Percentiles rank a stretch among this genome's conserved stretches.
phyloP scores from a whole-genome alignment of 2,888 invertebrate genomes.

The Diaphora mendica region DNA sequence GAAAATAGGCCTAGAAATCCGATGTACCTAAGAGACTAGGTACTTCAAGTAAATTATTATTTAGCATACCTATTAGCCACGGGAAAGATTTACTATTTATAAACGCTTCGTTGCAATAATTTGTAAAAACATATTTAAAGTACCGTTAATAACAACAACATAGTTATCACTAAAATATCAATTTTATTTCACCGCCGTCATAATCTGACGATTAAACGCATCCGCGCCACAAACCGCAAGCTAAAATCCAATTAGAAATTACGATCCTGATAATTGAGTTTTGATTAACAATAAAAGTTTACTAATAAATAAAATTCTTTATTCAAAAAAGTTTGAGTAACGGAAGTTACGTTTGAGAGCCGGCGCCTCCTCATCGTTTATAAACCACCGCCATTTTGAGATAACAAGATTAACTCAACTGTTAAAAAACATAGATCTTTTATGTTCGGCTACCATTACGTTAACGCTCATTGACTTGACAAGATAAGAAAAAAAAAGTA shows the following conservation, averaged over 20 bases:
- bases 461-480: constrained; percentile 68
- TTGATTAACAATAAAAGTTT: constrained; percentile 33
- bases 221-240: constrained; percentile 7
- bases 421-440: constrained; percentile 70
- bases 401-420: constrained; percentile 81
- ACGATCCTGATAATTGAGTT: constrained; percentile 31
- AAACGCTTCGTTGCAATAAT: background rate
- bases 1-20: background rate
- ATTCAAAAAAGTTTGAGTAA: constrained; percentile 64
- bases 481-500: constrained; percentile 33
- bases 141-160: constrained; percentile 4
- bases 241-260: constrained; percentile 44
- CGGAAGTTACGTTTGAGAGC: constrained; percentile 58
- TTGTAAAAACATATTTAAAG: background rate
- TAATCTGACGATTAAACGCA: constrained; percentile 25
- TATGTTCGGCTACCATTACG: constrained; percentile 68
- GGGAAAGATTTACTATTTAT: background rate
- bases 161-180: constrained; percentile 19
- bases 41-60: background rate
- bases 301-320: constrained; percentile 12
- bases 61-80: background rate
- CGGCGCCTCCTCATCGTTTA: constrained; percentile 77
- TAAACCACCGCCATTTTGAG: constrained; percentile 80
- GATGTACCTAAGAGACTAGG: background rate
- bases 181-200: constrained; percentile 21